These are phyloP conservation scores for Protobothrops mucrosquamatus DNA, from an alignment of 2,113 vertebrate species.

Conservation along the genomic window DNA sequence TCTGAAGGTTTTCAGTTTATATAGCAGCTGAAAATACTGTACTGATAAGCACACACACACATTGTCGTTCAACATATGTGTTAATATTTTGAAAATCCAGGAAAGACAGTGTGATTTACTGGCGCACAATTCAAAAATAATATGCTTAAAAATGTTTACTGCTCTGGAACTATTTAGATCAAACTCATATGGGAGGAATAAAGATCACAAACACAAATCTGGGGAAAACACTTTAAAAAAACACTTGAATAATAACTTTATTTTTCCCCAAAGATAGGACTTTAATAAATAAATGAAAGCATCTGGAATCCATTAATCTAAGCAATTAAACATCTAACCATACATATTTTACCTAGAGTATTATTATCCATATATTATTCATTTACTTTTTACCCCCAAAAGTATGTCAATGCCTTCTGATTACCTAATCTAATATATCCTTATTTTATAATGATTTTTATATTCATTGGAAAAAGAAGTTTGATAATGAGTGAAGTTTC, in stretches of 20 bases:
- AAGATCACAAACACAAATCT: not conserved
- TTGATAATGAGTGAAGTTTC: not conserved
- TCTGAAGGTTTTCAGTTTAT: not conserved
- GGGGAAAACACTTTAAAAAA: not conserved
- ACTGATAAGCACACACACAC: slow-evolving; percentile 17
- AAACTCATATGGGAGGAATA: not conserved
- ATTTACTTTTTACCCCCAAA: not conserved
- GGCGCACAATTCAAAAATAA: not conserved
- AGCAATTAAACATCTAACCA: not conserved
- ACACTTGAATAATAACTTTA: not conserved
- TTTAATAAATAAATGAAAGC: not conserved
- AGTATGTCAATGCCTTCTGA: slow-evolving; percentile 1
- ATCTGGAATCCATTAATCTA: not conserved
- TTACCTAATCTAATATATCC: slow-evolving; percentile 1
- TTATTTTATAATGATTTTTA: not conserved
- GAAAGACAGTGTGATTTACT: not conserved
- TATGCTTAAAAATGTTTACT: slow-evolving; percentile 19
- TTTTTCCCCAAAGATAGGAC: no score
- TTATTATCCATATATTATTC: not conserved
- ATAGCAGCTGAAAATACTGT: not conserved
- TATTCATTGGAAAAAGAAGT: not conserved
- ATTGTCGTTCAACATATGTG: slow-evolving; percentile 6
- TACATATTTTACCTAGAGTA: not conserved
- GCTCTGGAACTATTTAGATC: not conserved
- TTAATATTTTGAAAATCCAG: slow-evolving; percentile 5